Percentiles rank a stretch among this genome's conserved stretches.
phyloP scores from a whole-genome alignment of 2,113 vertebrate genomes.

The Corythoichthys intestinalis region DNA sequence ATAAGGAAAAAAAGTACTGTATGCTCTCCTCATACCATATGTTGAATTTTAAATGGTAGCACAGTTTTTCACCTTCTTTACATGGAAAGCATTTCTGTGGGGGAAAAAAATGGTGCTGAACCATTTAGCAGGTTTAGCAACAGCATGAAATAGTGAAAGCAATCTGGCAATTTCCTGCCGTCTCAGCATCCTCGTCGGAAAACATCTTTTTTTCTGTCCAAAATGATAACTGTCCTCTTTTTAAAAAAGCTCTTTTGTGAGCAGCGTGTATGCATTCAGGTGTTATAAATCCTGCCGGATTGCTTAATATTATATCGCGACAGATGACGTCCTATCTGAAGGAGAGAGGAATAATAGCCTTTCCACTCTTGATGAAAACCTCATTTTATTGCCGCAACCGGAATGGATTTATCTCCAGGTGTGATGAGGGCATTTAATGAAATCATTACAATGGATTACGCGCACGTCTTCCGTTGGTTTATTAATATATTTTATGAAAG shows the following conservation, averaged over 20 bases:
- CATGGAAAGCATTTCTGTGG: not conserved
- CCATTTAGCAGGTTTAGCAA: slow-evolving; percentile 15
- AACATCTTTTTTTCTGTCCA: not conserved
- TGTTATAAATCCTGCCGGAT: slow-evolving; percentile 59
- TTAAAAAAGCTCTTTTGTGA: slow-evolving; percentile 15
- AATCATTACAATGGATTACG: slow-evolving; percentile 75
- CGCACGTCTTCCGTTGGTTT: slow-evolving; percentile 60
- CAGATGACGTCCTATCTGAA: slow-evolving; percentile 61
- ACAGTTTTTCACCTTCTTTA: not conserved
- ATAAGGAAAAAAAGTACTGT: not conserved
- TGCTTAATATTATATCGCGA: slow-evolving; percentile 56
- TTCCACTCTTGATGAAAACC: slow-evolving; percentile 73
- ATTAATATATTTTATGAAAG: slow-evolving; percentile 64
- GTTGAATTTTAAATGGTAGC: not conserved
- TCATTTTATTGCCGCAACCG: slow-evolving; percentile 75
- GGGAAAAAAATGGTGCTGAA: not conserved
- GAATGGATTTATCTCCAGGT: slow-evolving; percentile 79
- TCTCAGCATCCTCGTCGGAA: not conserved
- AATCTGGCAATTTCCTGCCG: not conserved
- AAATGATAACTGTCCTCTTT: not conserved
- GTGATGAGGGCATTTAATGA: slow-evolving; percentile 75
- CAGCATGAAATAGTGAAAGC: slow-evolving; percentile 10
- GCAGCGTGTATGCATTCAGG: slow-evolving; percentile 33
- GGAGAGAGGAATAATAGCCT: slow-evolving; percentile 71
- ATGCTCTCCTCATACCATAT: not conserved